phyloP scores from a whole-genome alignment of 2,113 vertebrate genomes.

The Ailuropoda melanoleuca region DNA sequence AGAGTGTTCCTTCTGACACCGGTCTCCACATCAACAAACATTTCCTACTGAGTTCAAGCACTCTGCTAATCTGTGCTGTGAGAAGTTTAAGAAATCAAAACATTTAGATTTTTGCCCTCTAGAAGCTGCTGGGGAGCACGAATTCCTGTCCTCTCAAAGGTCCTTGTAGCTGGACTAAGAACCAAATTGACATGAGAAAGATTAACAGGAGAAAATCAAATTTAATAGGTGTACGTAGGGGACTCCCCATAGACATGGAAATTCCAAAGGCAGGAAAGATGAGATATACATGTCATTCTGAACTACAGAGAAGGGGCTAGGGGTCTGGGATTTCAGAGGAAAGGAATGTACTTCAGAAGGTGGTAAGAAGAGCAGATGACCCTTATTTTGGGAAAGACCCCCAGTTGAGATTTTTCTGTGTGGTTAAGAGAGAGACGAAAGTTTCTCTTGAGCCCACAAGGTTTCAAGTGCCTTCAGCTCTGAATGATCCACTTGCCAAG shows the following conservation, averaged over 20 bases:
- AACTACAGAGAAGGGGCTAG: background rate
- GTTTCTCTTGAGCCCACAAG: background rate
- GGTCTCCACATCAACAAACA: background rate
- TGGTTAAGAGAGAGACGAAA: background rate
- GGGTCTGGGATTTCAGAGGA: background rate
- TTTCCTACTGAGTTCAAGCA: background rate
- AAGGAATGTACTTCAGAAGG: background rate
- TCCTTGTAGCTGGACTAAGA: background rate
- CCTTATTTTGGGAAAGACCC: background rate
- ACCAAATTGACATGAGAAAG: background rate
- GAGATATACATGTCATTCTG: background rate
- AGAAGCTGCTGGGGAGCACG: background rate
- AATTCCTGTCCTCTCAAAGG: background rate
- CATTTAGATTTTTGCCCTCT: background rate
- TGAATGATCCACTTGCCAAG: background rate
- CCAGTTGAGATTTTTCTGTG: background rate
- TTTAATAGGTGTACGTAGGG: background rate
- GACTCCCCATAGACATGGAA: background rate
- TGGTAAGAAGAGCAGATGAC: background rate
- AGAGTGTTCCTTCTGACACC: background rate
- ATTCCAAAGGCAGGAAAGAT: background rate
- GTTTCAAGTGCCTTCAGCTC: background rate
- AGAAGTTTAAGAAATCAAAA: background rate
- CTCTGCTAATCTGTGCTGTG: background rate
- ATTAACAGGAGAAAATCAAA: background rate